phyloP scores from a whole-genome alignment of 2,113 vertebrate genomes.

The Peromyscus leucopus region DNA sequence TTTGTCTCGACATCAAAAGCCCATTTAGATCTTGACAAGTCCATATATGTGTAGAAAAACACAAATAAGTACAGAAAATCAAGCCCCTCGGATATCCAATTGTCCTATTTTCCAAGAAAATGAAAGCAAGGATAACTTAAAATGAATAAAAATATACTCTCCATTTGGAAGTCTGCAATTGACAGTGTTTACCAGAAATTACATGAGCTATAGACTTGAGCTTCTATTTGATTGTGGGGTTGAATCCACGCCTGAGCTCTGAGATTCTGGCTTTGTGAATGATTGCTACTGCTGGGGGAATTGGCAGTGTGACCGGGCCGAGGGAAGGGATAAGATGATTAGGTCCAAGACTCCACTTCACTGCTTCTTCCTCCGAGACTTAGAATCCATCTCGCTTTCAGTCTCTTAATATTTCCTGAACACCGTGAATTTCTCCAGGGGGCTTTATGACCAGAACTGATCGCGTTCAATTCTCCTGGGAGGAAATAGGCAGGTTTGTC shows the following conservation, averaged over 20 bases:
- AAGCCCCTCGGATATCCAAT: constrained; percentile 28
- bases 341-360: constrained; percentile 72
- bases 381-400: constrained; percentile 81
- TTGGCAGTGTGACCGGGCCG: constrained; percentile 73
- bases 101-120: constrained; percentile 77
- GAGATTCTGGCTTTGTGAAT: constrained; percentile 75
- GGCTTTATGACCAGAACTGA: constrained; percentile 78
- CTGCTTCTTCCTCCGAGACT: constrained; percentile 79
- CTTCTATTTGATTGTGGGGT: constrained; percentile 80
- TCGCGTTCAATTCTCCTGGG: constrained; percentile 68
- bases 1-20: constrained; percentile 74
- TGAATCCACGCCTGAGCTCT: constrained; percentile 69
- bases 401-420: constrained; percentile 83
- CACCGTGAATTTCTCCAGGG: constrained; percentile 83
- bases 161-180: constrained; percentile 75
- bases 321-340: constrained; percentile 80
- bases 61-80: constrained; percentile 67
- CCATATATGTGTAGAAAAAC: constrained; percentile 38
- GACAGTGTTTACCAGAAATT: constrained; percentile 83
- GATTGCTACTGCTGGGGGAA: constrained; percentile 77
- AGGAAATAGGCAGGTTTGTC: constrained; percentile 75
- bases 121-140: constrained; percentile 74
- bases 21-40: constrained; percentile 59
- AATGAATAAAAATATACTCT: constrained; percentile 75
- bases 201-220: constrained; percentile 60